Percentiles rank a stretch among this genome's conserved stretches.
Evolutionary conservation across 2,888 invertebrate genomes (phyloP).

Genomic region (Mamestra brassicae): DNA sequence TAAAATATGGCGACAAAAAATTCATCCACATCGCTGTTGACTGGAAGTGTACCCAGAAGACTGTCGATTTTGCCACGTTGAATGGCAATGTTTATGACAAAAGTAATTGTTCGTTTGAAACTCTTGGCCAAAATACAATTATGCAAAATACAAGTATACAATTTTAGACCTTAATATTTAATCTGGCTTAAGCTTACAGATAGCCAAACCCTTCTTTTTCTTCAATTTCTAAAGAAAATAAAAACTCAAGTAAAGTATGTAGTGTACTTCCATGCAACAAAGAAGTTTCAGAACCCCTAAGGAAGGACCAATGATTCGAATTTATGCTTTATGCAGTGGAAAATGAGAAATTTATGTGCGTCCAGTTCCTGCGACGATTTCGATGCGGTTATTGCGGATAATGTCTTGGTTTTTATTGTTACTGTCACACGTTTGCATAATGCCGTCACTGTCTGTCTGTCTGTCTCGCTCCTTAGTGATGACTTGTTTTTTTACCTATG

Average conservation of each 20-base stretch:
- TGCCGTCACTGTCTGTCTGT: conserved; percentile 70
- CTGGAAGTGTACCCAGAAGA: too few species aligned
- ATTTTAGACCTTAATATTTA: not conserved
- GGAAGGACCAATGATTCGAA: conserved; percentile 89
- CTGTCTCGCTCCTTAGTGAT: conserved; percentile 40
- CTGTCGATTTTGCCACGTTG: too few species aligned
- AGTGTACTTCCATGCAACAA: conserved; percentile 62
- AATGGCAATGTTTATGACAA: too few species aligned
- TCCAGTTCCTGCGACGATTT: conserved; percentile 86
- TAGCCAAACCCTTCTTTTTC: not conserved
- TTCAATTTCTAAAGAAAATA: conserved; percentile 24
- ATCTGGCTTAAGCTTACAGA: not conserved
- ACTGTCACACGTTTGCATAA: conserved; percentile 87
- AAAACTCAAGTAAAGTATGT: conserved; percentile 42
- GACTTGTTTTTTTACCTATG: conserved; percentile 5
- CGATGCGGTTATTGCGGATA: conserved; percentile 74
- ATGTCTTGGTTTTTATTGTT: conserved; percentile 86
- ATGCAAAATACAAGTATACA: too few species aligned
- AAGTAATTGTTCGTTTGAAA: not conserved
- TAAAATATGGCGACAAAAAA: too few species aligned
- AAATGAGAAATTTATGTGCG: conserved; percentile 90
- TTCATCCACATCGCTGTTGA: too few species aligned
- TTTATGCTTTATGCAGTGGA: conserved; percentile 90
- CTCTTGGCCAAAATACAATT: too few species aligned
- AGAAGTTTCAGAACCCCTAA: conserved; percentile 72